Evolutionary conservation across 2,888 invertebrate genomes (phyloP), one percentile per base, ranked within the genome.

Genomic region (Pegoplata infirma): DNA sequence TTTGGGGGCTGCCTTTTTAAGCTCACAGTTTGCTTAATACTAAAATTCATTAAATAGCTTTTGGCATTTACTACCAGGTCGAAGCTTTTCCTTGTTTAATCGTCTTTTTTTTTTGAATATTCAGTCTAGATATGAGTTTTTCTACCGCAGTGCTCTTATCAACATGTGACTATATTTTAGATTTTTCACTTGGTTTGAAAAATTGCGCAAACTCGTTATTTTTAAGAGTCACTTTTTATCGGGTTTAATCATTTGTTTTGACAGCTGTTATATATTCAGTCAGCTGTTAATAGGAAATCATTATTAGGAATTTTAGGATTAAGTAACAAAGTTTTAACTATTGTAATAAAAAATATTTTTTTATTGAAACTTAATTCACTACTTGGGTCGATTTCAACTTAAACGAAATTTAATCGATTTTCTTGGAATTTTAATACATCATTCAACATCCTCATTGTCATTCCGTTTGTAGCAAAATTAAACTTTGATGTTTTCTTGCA

Each of bases 11-110:
- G 80, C 81, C 81, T 81, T 80, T 75, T 63, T 81, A 77, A 82
- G 81, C 82, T 81, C 82, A 82, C 82, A 82, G 85, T 84, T 85
- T 82, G 84, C 83, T 85, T 84, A 82, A 82, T 84, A 85, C 85
- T 85, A 79, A 84, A 79, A 64, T 59, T 64, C 64, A 53, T 17
- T 17, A 32, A 58, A 81, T 55, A 76, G 78, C 79, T 72, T 63
- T 79, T 67, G 75, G 36, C 63, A 75, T 76, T 80, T 66, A 80
- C 73, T 79, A 59, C 67, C 67, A 76, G 73, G 73, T 73, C 72
- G 76, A 81, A 81, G 79, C 76, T 77, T 81, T 81, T 32, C n/a
- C n/a, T n/a, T n/a, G n/a, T n/a, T n/a, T n/a, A n/a, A n/a, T n/a
- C n/a, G n/a, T n/a, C n/a, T n/a, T n/a, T 49, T 28, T 46, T 17